phyloP scores from a whole-genome alignment of 2,113 vertebrate species.

The Toxotes chatareus region DNA sequence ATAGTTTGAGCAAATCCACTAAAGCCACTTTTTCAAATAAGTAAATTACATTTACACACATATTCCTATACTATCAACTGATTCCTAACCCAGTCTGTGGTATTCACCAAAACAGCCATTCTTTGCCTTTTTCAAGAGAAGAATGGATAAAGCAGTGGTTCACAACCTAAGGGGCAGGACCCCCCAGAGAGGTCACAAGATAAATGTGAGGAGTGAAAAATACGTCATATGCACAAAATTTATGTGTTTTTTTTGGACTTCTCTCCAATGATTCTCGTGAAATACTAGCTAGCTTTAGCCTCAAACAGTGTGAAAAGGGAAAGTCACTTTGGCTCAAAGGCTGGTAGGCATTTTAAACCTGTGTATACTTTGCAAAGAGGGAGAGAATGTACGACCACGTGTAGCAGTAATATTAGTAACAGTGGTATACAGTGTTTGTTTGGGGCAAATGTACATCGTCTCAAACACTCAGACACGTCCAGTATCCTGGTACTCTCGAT shows the following conservation, averaged over 20 bases:
- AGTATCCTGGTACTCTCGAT: not conserved
- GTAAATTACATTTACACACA: not conserved
- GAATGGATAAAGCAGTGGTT: not conserved
- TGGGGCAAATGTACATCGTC: not conserved
- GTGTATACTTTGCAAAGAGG: not conserved
- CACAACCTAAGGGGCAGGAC: not conserved
- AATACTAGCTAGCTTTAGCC: not conserved
- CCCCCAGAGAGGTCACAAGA: too few relatives aligned
- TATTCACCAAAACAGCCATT: not conserved
- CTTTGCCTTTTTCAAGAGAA: not conserved
- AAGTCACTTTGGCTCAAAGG: not conserved
- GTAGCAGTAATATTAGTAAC: not conserved
- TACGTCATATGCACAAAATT: not conserved
- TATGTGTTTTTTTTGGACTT: not conserved
- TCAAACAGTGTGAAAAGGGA: not conserved
- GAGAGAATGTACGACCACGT: not conserved
- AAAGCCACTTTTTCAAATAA: not conserved
- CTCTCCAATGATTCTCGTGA: not conserved
- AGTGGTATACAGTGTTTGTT: not conserved
- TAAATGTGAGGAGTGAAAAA: not conserved
- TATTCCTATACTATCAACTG: not conserved
- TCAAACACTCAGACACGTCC: not conserved
- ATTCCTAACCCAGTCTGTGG: not conserved
- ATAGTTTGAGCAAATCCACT: slow-evolving; percentile 6
- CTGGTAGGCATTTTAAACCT: not conserved